Evolutionary conservation across 2,797 vertebrate genomes (phyloP).

Genomic region (Hylomyscus alleni): DNA sequence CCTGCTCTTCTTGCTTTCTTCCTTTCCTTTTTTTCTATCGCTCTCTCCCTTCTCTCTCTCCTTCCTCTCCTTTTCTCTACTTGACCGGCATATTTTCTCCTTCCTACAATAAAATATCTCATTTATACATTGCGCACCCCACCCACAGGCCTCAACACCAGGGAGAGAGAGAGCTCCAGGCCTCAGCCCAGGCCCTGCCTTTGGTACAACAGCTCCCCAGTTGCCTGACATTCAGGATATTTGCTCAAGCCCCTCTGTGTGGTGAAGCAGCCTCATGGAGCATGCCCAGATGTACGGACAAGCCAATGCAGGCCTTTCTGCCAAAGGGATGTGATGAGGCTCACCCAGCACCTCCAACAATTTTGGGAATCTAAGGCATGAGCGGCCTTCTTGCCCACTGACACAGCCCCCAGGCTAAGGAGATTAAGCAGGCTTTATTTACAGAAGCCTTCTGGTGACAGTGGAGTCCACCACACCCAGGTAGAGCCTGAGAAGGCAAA

Average conservation of each 20-base stretch:
- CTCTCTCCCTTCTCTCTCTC: too few relatives aligned
- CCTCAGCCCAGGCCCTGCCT: too few relatives aligned
- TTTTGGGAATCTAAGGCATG: conserved; percentile 94
- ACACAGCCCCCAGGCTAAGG: conserved; percentile 92
- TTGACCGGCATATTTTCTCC: too few relatives aligned
- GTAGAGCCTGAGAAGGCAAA: conserved; percentile 84
- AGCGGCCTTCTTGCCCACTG: conserved; percentile 89
- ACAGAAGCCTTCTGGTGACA: conserved; percentile 94
- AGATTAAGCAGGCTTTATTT: conserved; percentile 95
- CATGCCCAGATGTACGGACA: conserved; percentile 46
- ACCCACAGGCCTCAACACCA: too few relatives aligned
- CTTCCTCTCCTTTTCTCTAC: too few relatives aligned
- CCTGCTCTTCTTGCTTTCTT: too few relatives aligned
- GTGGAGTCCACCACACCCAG: conserved; percentile 87
- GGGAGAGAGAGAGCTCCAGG: too few relatives aligned
- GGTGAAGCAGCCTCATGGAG: neutral
- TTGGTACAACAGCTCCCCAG: neutral
- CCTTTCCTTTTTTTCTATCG: too few relatives aligned
- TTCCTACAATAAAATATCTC: too few relatives aligned
- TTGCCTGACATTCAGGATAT: neutral
- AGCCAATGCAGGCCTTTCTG: conserved; percentile 64
- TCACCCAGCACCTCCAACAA: conserved; percentile 92
- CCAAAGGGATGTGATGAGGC: conserved; percentile 79
- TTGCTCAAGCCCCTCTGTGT: neutral
- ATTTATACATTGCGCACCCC: too few relatives aligned